Evolutionary conservation across 2,797 vertebrate genomes (phyloP), one percentile per base, ranked within the genome.

Genomic region (Todus mexicanus): DNA sequence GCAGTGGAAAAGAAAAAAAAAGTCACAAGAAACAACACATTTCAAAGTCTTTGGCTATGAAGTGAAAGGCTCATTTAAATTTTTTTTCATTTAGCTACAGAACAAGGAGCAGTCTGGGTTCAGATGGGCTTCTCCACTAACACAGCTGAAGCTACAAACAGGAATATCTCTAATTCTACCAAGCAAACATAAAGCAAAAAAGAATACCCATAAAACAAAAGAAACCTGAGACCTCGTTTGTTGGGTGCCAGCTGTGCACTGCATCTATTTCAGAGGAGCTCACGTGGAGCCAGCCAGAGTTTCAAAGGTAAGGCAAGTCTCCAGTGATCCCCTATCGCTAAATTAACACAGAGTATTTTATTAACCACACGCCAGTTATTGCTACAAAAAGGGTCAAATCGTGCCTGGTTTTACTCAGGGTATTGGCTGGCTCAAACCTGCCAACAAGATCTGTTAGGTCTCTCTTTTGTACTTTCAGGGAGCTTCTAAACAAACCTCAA

Each of bases 111-210:
- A 90, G 63, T 26, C 50, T 88, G 45, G 29, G 16, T 90, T 96
- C 74, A 68, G 40, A 73, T 64, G n/a, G 27, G 60, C 37, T 90
- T 31, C 14, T 73, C 19, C 56, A 45, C 31, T 59, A 42, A 54
- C 68, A 60, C 26, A 84, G 71, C 48, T 70, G 74, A 95, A 90
- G 66, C 16, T 59, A 57, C 64, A 60, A 51, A 64, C 18, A 64
- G 51, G 23, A 78, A 40, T 29, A 64, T 48, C 47, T 86, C 33
- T 75, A 78, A 68, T 6, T 60, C 60, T 38, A 60, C 25, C 35
- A n/a, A 72, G 42, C n/a, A 68, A 80, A 75, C 38, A 86, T 69
- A 90, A 93, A 95, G 16, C 66, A 90, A 84, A 80, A n/a, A 50
- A 73, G 79, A 71, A 84, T 64, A 19, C 20, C 27, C 42, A 73